A percentile compares a stretch with the other conserved stretches of the same genome.
Conservation (phyloP, 2,797 vertebrate species). For the Sorex maritimensis region DNA sequence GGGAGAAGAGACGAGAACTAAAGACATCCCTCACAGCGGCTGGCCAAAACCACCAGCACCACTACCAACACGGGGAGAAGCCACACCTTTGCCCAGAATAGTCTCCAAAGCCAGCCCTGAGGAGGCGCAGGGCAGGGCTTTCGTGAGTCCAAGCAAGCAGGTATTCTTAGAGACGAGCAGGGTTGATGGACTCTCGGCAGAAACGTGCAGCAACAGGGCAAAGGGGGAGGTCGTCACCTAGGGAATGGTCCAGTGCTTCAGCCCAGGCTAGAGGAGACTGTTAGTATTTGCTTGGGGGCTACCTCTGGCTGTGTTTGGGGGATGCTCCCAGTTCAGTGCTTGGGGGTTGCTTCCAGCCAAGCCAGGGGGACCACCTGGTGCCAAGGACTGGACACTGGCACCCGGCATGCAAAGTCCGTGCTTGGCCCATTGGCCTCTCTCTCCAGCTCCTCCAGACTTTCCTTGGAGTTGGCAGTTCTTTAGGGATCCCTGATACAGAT, state of each 20-base stretch:
- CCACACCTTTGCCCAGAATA: not conserved
- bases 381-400: too few relatives aligned
- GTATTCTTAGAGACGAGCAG: not conserved
- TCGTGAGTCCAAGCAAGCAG: not conserved
- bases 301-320: too few relatives aligned
- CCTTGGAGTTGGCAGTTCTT: not conserved
- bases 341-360: too few relatives aligned
- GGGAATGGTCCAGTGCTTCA: too few relatives aligned
- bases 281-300: too few relatives aligned
- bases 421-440: not conserved
- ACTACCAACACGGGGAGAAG: not conserved
- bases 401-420: too few relatives aligned
- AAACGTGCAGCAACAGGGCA: not conserved
- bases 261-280: too few relatives aligned
- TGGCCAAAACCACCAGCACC: not conserved
- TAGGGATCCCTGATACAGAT: not conserved
- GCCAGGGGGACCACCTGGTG: too few relatives aligned
- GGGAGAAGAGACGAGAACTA: constrained; percentile 51
- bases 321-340: too few relatives aligned
- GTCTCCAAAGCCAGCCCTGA: constrained; percentile 21
- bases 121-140: not conserved
- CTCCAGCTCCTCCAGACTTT: not conserved
- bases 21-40: constrained; percentile 52
- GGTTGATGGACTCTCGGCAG: not conserved
- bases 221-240: not conserved